Base-by-base conservation (phyloP, 2,797 vertebrate genomes). In the Antennarius maculatus region DNA sequence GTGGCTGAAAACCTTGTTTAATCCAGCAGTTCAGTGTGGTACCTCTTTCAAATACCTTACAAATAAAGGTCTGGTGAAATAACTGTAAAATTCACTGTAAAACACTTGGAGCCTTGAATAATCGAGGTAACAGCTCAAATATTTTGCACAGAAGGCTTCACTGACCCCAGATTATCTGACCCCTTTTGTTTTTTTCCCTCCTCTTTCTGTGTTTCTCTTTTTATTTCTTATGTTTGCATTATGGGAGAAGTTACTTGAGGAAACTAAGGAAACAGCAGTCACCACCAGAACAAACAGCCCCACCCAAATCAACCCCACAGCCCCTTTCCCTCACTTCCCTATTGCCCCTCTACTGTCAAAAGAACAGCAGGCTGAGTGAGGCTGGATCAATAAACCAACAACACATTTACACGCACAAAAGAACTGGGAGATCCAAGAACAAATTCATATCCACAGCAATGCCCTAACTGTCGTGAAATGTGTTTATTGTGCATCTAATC, bases 261-360 rank as follows among this genome's bases (percentile, higher is more conserved):
- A 89, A 90, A 84, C 74, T 63, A 60, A 70, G 81, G 85, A 89
- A 91, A 88, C 84, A 75, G 79, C 71, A 79, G 80, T 61, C 65
- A 47, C 65, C 39, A 39, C 77, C 70, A 74, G 79, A 70, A 81
- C 73, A 83, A 75, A 65, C 69, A 47, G 17, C 64, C 48, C 58
- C 71, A 55, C 66, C 74, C 61, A 9, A 28, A 43, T 16, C 7
- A 0, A 43, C 65, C 57, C 65, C 31, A 50, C 5, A 5, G 23
- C 15, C 34, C 43, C 5, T 46, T 54, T 9, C 50, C 52, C 54
- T 52, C 4, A 37, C 53, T 58, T 53, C 74, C 39, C 61, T 5
- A 7, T 18, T 54, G 57, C 6, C 60, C 64, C 51, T 67, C 56
- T 55, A 64, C 71, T 45, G 31, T 52, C 49, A 53, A 56, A 43